Percentiles rank a stretch among this genome's conserved stretches.
phyloP scores from a whole-genome alignment of 2,888 invertebrate genomes.

The Eremobia ochroleuca region DNA sequence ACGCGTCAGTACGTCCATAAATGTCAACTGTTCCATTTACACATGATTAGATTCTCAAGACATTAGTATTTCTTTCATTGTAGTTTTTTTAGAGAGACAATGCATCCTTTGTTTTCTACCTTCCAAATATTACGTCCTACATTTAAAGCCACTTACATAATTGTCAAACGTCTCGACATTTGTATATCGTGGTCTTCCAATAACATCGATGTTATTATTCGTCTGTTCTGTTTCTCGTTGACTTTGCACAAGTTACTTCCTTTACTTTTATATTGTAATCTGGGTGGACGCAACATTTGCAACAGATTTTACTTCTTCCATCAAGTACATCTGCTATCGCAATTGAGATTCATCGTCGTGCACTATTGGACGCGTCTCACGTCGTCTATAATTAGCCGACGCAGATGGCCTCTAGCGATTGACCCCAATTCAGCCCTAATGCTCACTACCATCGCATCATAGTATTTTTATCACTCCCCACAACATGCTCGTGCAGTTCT shows the following conservation, averaged over 20 bases:
- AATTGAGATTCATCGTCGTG: constrained; percentile 83
- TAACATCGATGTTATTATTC: constrained; percentile 46
- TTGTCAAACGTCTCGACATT: constrained; percentile 40
- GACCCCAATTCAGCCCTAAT: constrained; percentile 89
- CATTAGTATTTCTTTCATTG: constrained; percentile 35
- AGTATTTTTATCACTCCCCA: constrained; percentile 87
- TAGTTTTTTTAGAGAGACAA: constrained; percentile 45
- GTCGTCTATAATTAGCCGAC: constrained; percentile 88
- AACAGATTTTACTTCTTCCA: constrained; percentile 69
- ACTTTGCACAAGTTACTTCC: constrained; percentile 29
- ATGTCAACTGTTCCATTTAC: constrained; percentile 31
- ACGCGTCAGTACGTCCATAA: constrained; percentile 11
- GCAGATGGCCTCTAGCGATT: constrained; percentile 90
- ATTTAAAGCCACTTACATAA: constrained; percentile 56
- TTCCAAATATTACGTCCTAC: constrained; percentile 48
- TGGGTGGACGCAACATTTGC: constrained; percentile 64
- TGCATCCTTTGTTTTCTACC: constrained; percentile 45
- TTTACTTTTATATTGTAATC: constrained; percentile 46
- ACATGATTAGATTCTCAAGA: constrained; percentile 43
- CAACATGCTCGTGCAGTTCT: constrained; percentile 75
- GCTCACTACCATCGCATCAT: constrained; percentile 81
- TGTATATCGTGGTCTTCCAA: constrained; percentile 46
- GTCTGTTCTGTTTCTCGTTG: constrained; percentile 27
- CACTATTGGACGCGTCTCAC: constrained; percentile 83
- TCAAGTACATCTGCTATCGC: constrained; percentile 75